phyloP scores from a whole-genome alignment of 2,113 vertebrate genomes.

The Pyxicephalus adspersus region DNA sequence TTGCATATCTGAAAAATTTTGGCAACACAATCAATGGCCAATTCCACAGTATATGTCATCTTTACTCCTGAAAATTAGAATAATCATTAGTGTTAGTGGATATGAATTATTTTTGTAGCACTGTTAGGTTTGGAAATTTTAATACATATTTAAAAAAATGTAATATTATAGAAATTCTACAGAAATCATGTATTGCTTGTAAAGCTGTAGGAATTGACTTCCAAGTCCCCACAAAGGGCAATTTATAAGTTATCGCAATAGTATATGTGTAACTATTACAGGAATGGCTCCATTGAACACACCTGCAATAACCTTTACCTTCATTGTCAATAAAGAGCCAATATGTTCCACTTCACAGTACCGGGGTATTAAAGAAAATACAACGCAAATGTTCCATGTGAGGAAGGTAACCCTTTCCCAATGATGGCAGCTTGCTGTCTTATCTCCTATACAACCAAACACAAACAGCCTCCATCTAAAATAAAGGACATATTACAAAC shows the following conservation, averaged over 20 bases:
- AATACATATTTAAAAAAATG: no score
- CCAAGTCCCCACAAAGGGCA: slow-evolving; percentile 16
- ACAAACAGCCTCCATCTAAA: neutral
- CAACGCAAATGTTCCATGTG: slow-evolving; percentile 27
- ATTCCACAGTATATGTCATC: no score
- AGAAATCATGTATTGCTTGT: no score
- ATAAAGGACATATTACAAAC: no score
- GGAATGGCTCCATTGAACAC: slow-evolving; percentile 42
- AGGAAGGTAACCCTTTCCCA: slow-evolving; percentile 29
- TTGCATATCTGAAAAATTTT: no score
- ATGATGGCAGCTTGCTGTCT: neutral
- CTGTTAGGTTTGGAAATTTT: no score
- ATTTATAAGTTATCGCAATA: slow-evolving; percentile 17
- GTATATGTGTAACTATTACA: slow-evolving; percentile 11
- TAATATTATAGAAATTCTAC: no score
- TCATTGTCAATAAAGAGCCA: slow-evolving; percentile 40
- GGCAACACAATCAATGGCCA: no score
- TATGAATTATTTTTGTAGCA: no score
- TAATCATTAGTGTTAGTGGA: no score
- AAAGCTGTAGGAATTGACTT: slow-evolving; percentile 10
- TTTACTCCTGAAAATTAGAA: no score
- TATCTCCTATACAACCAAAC: neutral
- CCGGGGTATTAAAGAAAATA: slow-evolving; percentile 1
- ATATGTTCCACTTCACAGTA: slow-evolving; percentile 42
- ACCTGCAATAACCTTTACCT: slow-evolving; percentile 40